Base-by-base conservation (phyloP, 2,113 vertebrate species). In the Gymnarchus niloticus region DNA sequence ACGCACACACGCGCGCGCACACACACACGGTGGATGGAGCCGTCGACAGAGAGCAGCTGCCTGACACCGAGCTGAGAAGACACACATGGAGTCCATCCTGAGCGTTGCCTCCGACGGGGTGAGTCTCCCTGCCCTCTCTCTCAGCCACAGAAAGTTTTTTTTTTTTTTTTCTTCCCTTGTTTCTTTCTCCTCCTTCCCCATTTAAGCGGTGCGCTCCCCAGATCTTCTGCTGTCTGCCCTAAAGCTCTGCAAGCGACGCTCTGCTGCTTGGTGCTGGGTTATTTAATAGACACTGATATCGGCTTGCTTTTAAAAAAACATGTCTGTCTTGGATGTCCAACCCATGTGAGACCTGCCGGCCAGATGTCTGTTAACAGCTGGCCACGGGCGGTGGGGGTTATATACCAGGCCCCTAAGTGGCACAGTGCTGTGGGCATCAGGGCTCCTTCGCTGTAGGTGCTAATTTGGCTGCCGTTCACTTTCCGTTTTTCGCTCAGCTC, bases 1-100 rank as follows among this genome's bases (percentile, higher is more conserved):
- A 78, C 14, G 85, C 83, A 85, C 80, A 54, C 78, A 83, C 83
- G 83, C 83, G 81, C 81, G 46, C 86, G 85, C 61, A 61, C 51
- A 85, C 44, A 57, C 37, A 83, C 84, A 81, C 85, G 83, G 88
- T 89, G 87, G 88, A 92, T 92, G 91, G 91, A 91, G 88, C 90
- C 91, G 93, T 85, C 86, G 87, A 88, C 48, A 41, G 86, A 81
- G 87, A 82, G 87, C 81, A 89, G 87, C 87, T 85, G 80, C 89
- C 85, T 86, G 83, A 89, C 81, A 89, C 88, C 87, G 88, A 89
- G 89, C 86, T 91, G 89, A 92, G 90, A 91, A 93, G 90, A 91
- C 87, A 88, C 92, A 94, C 95, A 97, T 96, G 96, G 97, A 97
- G 95, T 93, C 95, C 95, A 93, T 93, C 94, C 95, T 96, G 92